These are phyloP conservation scores for Spondyliosoma cantharus DNA, from an alignment of 2,797 vertebrate species.

Conservation along the genomic window DNA sequence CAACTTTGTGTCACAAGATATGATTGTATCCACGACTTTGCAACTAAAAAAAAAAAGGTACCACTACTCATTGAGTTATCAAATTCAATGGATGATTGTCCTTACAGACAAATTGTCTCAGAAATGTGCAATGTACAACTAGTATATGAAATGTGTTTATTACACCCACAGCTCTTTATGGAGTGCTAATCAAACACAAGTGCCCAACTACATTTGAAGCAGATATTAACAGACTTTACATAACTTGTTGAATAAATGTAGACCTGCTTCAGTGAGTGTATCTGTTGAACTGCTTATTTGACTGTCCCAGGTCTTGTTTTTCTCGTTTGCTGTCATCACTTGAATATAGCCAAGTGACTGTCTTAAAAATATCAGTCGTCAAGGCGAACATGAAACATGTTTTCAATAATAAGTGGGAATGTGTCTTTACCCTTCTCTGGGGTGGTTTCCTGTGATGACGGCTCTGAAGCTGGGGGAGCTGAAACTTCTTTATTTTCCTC, in stretches of 20 bases:
- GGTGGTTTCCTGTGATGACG: slow-evolving; percentile 91
- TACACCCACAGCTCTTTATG: neutral
- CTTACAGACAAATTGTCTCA: neutral
- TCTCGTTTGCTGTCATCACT: slow-evolving; percentile 6
- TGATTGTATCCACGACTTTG: no score
- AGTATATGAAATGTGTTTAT: slow-evolving; percentile 14
- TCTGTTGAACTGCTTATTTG: neutral
- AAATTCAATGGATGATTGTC: neutral
- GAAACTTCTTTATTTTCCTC: slow-evolving; percentile 90
- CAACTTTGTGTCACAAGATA: no score
- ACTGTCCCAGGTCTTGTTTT: neutral
- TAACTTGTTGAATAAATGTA: neutral
- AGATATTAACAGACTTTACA: neutral
- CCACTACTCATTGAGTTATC: neutral
- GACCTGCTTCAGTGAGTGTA: neutral
- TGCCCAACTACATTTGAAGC: neutral
- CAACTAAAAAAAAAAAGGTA: neutral
- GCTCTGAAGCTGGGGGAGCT: slow-evolving; percentile 87
- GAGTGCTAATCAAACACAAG: slow-evolving; percentile 3
- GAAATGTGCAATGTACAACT: neutral
- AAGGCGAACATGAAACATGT: slow-evolving; percentile 22
- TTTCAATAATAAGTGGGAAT: neutral
- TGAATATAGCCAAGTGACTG: slow-evolving; percentile 11
- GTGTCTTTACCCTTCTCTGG: slow-evolving; percentile 91
- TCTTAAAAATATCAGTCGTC: slow-evolving; percentile 8